Conservation (phyloP, 2,888 invertebrate species). For the Plagiodera versicolora region DNA sequence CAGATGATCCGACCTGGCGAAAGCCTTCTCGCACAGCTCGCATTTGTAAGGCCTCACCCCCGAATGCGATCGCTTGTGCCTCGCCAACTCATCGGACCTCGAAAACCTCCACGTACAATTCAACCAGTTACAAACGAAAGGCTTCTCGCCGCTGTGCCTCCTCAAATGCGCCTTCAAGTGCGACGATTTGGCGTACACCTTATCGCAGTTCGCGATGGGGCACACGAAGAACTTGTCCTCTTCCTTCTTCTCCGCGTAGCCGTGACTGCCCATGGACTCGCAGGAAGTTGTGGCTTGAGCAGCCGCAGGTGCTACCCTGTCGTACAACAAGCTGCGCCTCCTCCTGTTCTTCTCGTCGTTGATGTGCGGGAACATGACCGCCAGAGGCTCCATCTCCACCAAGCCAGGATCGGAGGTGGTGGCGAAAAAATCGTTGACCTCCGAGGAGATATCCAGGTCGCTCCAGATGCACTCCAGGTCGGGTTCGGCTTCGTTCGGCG, state of each 20-base stretch:
- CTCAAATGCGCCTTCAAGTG: conserved; percentile 87
- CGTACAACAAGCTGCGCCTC: conserved; percentile 51
- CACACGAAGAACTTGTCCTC: conserved; percentile 67
- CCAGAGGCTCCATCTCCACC: conserved; percentile 29
- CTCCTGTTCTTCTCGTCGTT: conserved; percentile 50
- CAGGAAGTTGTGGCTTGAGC: too few species aligned
- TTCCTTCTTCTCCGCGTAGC: conserved; percentile 44
- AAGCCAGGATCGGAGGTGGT: conserved; percentile 37
- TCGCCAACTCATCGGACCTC: conserved; percentile 89
- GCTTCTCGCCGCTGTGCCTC: conserved; percentile 73
- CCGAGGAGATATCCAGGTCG: conserved; percentile 7
- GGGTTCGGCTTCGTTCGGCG: conserved; percentile 33
- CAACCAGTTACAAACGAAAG: conserved; percentile 62
- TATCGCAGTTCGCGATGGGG: conserved; percentile 71
- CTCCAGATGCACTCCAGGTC: conserved; percentile 37
- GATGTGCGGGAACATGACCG: conserved; percentile 52
- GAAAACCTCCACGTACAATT: conserved; percentile 93
- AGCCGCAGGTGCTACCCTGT: conserved; percentile 41
- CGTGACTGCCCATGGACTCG: too few species aligned
- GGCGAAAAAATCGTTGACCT: conserved; percentile 36
- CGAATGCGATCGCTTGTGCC: conserved; percentile 92
- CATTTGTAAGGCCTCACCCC: conserved; percentile 94
- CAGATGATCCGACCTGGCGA: conserved; percentile 91
- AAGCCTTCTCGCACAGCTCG: conserved; percentile 82
- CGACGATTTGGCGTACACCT: conserved; percentile 87